Conservation (phyloP, 1,140 invertebrate species). For the Solen grandis region DNA sequence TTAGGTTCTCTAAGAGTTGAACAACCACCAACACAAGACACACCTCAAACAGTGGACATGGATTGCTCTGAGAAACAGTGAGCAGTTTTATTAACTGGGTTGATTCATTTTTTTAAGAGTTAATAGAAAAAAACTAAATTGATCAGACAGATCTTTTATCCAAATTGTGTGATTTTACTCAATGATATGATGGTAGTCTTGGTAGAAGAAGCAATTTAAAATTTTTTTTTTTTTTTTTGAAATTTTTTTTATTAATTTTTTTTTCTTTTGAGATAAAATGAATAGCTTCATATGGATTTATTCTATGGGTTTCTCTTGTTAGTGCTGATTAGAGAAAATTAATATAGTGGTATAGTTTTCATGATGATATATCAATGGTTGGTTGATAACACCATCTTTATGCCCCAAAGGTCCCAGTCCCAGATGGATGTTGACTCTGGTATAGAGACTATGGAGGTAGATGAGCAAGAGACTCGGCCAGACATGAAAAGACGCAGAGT, state of each 20-base stretch:
- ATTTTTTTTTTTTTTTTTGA: not conserved
- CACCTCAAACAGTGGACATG: conserved; percentile 67
- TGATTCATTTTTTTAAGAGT: too few species aligned
- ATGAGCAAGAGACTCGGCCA: conserved; percentile 78
- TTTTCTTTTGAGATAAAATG: not conserved
- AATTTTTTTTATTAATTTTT: not conserved
- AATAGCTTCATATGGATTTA: not conserved
- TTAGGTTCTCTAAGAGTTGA: conserved; percentile 59
- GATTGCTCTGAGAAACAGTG: conserved; percentile 83
- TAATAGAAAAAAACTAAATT: too few species aligned
- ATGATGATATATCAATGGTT: too few species aligned
- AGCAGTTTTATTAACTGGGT: conserved; percentile 41
- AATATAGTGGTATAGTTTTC: too few species aligned
- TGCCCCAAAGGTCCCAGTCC: conserved; percentile 69
- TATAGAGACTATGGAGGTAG: conserved; percentile 89
- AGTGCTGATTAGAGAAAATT: not conserved
- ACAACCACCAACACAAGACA: conserved; percentile 45
- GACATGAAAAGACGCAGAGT: conserved; percentile 78
- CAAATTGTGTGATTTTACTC: too few species aligned
- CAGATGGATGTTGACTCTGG: conserved; percentile 87
- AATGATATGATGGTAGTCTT: too few species aligned
- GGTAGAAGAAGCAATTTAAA: too few species aligned
- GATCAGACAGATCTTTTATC: too few species aligned
- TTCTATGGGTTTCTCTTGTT: not conserved
- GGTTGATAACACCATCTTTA: too few species aligned